Base-by-base conservation (phyloP, 2,888 invertebrate species). In the Micropterix aruncella region DNA sequence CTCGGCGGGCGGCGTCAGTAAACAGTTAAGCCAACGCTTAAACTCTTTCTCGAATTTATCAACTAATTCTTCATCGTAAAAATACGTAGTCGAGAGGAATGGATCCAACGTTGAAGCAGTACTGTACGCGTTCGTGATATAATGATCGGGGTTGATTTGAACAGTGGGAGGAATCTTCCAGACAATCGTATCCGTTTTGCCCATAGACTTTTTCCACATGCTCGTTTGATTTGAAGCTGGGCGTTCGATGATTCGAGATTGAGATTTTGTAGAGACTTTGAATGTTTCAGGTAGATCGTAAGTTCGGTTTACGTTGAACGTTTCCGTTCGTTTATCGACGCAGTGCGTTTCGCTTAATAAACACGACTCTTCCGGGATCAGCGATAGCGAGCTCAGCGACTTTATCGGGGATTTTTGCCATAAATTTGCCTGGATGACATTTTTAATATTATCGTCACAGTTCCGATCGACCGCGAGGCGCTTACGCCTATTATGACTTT, bases 21-120 rank as follows among this genome's bases (percentile, higher is more conserved):
- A 64, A 5, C 79, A 79, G 59, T 89, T 88, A 0, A 89, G 62
- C 87, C 87, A 89, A 52, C 83, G 81, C 55, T 78, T 83, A 47
- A 87, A 83, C 54, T 82, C 77, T 1, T 57, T 63, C 60, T 83
- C 82, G 58, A 86, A 81, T 46, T 76, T 73, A 40, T 76, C 72
- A 1, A 88, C 70, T 55, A 83, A 80, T 51, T 71, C 67, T 49
- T 79, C 77, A 54, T 83, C 80, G 51, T 79, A 75, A 55, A 78
- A 81, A 56, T 83, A 73, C 1, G 78, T 74, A 0, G 75, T 66
- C 1, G 78, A 75, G 36, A 78, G 57, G 53, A 83, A 83, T 2
- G 83, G 83, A 62, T 83, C 81, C 3, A 73, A 64, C 2, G 78
- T 80, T 9, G 66, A 58, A 1, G 72, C 65, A 47, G 69, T 66